Evolutionary conservation across 92 coral and sea anemone genomes (phyloP).

Genomic region (Diadumene lineata): DNA sequence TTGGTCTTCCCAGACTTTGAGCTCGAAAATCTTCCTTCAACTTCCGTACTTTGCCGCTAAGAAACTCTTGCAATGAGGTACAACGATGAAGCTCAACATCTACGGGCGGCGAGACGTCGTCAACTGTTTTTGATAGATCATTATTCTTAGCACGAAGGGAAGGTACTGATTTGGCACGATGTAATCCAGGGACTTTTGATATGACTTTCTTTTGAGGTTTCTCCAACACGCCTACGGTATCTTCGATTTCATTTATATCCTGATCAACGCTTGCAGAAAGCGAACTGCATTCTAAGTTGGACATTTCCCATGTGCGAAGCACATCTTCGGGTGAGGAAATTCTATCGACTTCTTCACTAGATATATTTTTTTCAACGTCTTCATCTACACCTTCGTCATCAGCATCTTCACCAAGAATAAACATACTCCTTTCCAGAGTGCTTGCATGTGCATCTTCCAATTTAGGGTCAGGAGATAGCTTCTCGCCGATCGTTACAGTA

Average conservation of each 20-base stretch:
- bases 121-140: neutral
- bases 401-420: constrained; percentile 24
- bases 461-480: constrained; percentile 5
- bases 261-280: constrained; percentile 12
- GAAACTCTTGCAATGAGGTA: constrained; percentile 50
- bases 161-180: constrained; percentile 59
- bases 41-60: constrained; percentile 34
- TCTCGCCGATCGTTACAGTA: constrained; percentile 22
- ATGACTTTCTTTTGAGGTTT: neutral
- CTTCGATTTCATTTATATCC: constrained; percentile 5
- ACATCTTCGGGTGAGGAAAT: constrained; percentile 15
- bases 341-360: neutral
- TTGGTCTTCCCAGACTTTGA: constrained; percentile 7
- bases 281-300: too few species aligned
- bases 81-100: constrained; percentile 49
- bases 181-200: constrained; percentile 24
- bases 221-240: constrained; percentile 13
- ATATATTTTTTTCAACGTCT: constrained; percentile 1
- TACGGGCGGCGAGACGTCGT: neutral
- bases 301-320: constrained; percentile 25
- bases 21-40: constrained; percentile 26
- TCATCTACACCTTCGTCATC: constrained; percentile 10
- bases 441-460: constrained; percentile 6
- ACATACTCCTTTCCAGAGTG: constrained; percentile 23
- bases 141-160: constrained; percentile 7